phyloP scores from a whole-genome alignment of 2,888 invertebrate genomes.

The Crematogaster levior region DNA sequence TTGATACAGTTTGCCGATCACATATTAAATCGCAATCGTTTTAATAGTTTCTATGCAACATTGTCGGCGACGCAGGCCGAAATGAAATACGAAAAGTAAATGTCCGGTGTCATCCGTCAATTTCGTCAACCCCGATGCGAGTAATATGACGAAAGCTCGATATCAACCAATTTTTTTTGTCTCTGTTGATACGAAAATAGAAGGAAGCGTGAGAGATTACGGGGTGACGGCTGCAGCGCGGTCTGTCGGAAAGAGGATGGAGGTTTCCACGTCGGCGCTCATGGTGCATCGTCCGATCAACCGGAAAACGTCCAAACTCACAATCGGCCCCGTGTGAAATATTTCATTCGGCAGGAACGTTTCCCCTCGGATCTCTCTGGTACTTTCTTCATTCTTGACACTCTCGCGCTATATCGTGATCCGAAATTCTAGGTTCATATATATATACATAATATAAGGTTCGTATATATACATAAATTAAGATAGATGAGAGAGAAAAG shows the following conservation, averaged over 20 bases:
- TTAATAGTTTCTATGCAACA: not conserved
- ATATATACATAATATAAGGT: too few species aligned
- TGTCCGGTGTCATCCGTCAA: not conserved
- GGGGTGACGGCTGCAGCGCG: conserved; percentile 66
- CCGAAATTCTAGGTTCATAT: conserved; percentile 70
- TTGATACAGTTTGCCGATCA: not conserved
- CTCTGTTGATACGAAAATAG: conserved; percentile 35
- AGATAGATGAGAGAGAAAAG: conserved; percentile 44
- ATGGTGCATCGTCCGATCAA: conserved; percentile 81
- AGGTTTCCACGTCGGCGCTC: conserved; percentile 79
- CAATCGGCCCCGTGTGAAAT: conserved; percentile 79
- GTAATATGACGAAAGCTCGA: conserved; percentile 32
- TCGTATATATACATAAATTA: conserved; percentile 64
- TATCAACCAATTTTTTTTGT: conserved; percentile 64
- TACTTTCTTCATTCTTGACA: conserved; percentile 41
- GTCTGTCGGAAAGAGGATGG: conserved; percentile 74
- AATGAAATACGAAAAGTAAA: not conserved
- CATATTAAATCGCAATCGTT: conserved; percentile 7
- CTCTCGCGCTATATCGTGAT: conserved; percentile 33
- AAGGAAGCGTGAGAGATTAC: conserved; percentile 68
- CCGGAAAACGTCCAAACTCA: conserved; percentile 82
- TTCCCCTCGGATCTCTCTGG: conserved; percentile 69
- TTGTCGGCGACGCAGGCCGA: not conserved
- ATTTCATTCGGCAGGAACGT: conserved; percentile 80
- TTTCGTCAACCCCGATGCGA: not conserved